A percentile compares a stretch with the other conserved stretches of the same genome.
Conservation (phyloP, 1,140 invertebrate species). For the Macrobrachium rosenbergii region DNA sequence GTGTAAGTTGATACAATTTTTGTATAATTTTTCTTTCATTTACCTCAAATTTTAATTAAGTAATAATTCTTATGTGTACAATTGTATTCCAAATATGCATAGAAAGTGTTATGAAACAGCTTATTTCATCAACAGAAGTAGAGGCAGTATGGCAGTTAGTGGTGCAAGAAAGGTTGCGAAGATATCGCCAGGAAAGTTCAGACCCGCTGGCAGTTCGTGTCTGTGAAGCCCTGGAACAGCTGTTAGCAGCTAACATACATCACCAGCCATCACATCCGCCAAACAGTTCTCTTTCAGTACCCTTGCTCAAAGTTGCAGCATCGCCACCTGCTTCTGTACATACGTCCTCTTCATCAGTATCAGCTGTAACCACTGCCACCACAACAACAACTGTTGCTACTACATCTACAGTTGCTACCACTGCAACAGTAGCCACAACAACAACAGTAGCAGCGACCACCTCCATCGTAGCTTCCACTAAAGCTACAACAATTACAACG, state of each 20-base stretch:
- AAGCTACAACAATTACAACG: conserved; percentile 28
- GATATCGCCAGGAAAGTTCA: conserved; percentile 49
- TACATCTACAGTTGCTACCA: background rate
- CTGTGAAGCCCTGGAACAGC: conserved; percentile 53
- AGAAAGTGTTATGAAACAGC: background rate
- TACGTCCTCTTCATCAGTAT: conserved; percentile 10
- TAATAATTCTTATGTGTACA: too few species aligned
- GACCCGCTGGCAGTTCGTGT: conserved; percentile 45
- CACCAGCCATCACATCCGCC: conserved; percentile 38
- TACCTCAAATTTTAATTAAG: too few species aligned
- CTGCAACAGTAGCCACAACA: conserved; percentile 26
- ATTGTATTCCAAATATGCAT: too few species aligned
- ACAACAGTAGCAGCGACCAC: conserved; percentile 24
- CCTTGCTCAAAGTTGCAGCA: conserved; percentile 50
- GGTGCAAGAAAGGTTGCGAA: conserved; percentile 42
- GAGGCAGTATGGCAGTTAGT: conserved; percentile 56
- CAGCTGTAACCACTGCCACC: conserved; percentile 39
- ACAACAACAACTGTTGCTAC: conserved; percentile 18
- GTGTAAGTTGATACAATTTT: too few species aligned
- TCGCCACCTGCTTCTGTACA: background rate
- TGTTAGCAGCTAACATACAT: conserved; percentile 35
- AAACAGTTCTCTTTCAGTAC: conserved; percentile 34
- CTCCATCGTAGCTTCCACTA: background rate
- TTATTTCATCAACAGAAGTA: conserved; percentile 30
- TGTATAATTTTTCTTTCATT: too few species aligned